Percentiles rank a stretch among this genome's conserved stretches.
Conservation (phyloP, 2,888 invertebrate genomes). For the Epiblema foenella region DNA sequence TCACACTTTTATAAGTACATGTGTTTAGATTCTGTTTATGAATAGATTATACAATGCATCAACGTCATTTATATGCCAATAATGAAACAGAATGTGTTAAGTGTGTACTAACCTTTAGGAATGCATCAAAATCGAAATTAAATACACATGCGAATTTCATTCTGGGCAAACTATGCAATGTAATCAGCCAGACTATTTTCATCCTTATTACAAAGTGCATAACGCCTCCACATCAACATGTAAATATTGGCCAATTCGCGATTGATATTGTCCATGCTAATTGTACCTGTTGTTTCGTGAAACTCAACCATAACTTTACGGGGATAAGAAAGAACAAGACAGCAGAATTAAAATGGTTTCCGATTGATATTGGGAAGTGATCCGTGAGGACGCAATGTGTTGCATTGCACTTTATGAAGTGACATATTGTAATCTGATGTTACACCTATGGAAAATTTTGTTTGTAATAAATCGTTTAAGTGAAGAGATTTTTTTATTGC, state of each 20-base stretch:
- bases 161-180: neutral
- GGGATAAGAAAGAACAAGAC: constrained; percentile 32
- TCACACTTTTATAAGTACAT: too few species aligned
- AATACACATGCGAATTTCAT: constrained; percentile 41
- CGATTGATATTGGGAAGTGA: constrained; percentile 61
- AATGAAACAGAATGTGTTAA: neutral
- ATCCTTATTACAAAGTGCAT: neutral
- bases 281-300: neutral
- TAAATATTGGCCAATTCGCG: constrained; percentile 11
- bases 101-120: constrained; percentile 16
- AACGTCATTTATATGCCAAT: neutral
- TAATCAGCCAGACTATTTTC: constrained; percentile 1
- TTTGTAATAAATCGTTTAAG: neutral
- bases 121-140: constrained; percentile 34
- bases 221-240: neutral
- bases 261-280: constrained; percentile 20
- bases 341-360: constrained; percentile 47
- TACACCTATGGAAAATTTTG: neutral
- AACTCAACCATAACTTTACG: neutral
- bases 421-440: neutral
- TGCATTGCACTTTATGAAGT: constrained; percentile 44
- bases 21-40: too few species aligned
- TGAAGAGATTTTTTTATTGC: too few species aligned
- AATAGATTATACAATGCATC: too few species aligned
- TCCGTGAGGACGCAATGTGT: constrained; percentile 62